Evolutionary conservation across 2,888 invertebrate genomes (phyloP).

Genomic region (Euphydryas editha): DNA sequence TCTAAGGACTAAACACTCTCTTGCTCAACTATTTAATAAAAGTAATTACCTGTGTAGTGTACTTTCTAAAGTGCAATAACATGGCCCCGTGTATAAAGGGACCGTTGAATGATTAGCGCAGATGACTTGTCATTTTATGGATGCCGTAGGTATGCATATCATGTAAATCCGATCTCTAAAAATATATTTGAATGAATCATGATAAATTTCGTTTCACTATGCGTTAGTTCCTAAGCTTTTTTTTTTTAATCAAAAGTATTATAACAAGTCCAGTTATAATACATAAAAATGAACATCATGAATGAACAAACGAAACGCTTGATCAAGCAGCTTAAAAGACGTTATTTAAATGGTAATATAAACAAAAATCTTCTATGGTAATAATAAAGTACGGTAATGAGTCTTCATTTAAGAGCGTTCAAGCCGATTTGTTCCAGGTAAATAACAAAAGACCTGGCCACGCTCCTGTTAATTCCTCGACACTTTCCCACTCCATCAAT

Average conservation of each 20-base stretch:
- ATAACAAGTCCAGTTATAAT: neutral
- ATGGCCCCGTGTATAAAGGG: slow-evolving; percentile 58
- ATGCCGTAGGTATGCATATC: slow-evolving; percentile 48
- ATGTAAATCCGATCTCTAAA: slow-evolving; percentile 47
- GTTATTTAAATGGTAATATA: slow-evolving; percentile 52
- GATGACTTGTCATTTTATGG: slow-evolving; percentile 70
- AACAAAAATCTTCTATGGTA: slow-evolving; percentile 63
- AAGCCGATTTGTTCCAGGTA: slow-evolving; percentile 57
- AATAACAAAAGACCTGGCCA: slow-evolving; percentile 69
- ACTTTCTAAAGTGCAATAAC: slow-evolving; percentile 47
- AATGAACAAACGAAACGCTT: neutral
- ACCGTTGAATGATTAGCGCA: slow-evolving; percentile 63
- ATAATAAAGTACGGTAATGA: slow-evolving; percentile 59
- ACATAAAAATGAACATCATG: neutral
- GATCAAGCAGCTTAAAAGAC: neutral
- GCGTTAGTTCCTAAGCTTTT: neutral
- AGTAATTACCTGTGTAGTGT: slow-evolving; percentile 40
- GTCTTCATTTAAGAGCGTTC: slow-evolving; percentile 38
- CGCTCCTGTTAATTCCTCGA: slow-evolving; percentile 72
- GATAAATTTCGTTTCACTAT: slow-evolving; percentile 1
- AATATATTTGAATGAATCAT: slow-evolving; percentile 3
- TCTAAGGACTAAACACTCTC: slow-evolving; percentile 24
- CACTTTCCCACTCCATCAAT: slow-evolving; percentile 69
- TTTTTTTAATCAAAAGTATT: neutral
- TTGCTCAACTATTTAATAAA: slow-evolving; percentile 23